Percentiles rank a stretch among this genome's conserved stretches.
phyloP scores from a whole-genome alignment of 2,888 invertebrate species.

The Drosophila siamana region DNA sequence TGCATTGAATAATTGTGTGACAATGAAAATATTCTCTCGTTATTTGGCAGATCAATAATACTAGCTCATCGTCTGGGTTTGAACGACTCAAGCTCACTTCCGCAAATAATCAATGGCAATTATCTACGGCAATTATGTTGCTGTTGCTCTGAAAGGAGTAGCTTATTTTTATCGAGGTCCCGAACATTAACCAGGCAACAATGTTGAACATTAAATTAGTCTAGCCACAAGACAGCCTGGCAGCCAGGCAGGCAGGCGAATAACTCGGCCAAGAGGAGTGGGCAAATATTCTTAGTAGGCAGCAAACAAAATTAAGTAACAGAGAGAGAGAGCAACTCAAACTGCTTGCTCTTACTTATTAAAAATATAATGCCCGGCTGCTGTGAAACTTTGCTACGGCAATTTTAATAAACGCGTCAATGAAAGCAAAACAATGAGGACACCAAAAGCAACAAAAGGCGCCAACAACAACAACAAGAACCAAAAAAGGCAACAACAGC shows the following conservation, averaged over 20 bases:
- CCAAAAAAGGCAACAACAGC: conserved; percentile 34
- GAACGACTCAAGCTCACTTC: not conserved
- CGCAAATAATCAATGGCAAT: conserved; percentile 4
- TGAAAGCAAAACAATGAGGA: conserved; percentile 79
- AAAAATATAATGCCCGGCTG: conserved; percentile 56
- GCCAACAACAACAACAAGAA: conserved; percentile 39
- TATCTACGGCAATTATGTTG: not conserved
- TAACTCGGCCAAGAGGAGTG: not conserved
- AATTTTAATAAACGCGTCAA: conserved; percentile 79
- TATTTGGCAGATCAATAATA: conserved; percentile 10
- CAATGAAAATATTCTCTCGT: not conserved
- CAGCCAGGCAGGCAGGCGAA: not conserved
- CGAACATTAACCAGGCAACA: conserved; percentile 10
- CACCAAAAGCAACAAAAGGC: conserved; percentile 47
- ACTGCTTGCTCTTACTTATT: conserved; percentile 53
- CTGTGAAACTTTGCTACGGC: conserved; percentile 66
- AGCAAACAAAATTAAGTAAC: conserved; percentile 47
- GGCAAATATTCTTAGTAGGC: conserved; percentile 25
- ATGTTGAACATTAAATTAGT: conserved; percentile 36
- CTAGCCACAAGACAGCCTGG: conserved; percentile 25
- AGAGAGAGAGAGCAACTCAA: conserved; percentile 17
- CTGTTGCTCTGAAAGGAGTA: not conserved
- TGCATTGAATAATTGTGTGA: not conserved
- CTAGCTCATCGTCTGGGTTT: not conserved
- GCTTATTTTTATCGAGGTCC: not conserved